A percentile compares a stretch with the other conserved stretches of the same genome.
Conservation (phyloP, 2,888 invertebrate genomes). For the Tiliacea aurago region DNA sequence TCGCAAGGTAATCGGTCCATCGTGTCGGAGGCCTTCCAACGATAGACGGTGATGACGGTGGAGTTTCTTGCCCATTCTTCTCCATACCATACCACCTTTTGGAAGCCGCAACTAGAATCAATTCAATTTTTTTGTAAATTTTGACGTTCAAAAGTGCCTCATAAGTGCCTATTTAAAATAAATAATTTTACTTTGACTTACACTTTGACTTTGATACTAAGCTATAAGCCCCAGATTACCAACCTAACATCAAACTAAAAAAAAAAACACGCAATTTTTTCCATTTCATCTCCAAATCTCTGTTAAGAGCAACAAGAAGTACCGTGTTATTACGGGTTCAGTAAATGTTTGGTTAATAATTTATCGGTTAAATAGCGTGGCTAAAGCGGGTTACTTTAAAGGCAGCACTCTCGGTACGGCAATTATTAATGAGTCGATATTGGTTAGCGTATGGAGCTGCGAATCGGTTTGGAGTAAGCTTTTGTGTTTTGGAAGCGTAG, state of each 20-base stretch:
- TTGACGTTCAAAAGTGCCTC: no score
- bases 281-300: slow-evolving; percentile 29
- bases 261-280: neutral
- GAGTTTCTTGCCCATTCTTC: no score
- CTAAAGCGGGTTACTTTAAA: slow-evolving; percentile 73
- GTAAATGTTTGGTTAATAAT: slow-evolving; percentile 68
- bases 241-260: neutral
- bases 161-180: no score
- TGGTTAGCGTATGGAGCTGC: slow-evolving; percentile 61
- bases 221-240: no score
- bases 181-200: no score
- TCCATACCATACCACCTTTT: no score
- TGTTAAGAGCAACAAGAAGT: slow-evolving; percentile 14
- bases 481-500: neutral
- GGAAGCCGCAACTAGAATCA: no score
- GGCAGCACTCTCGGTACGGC: slow-evolving; percentile 69
- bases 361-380: slow-evolving; percentile 68
- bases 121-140: no score
- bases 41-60: no score
- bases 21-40: no score
- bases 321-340: slow-evolving; percentile 30
- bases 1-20: no score
- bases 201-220: no score
- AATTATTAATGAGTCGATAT: slow-evolving; percentile 80
- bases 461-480: slow-evolving; percentile 41